Evolutionary conservation across 2,797 vertebrate species (phyloP), one percentile per base, ranked within the genome.

Genomic region (Morus bassanus): DNA sequence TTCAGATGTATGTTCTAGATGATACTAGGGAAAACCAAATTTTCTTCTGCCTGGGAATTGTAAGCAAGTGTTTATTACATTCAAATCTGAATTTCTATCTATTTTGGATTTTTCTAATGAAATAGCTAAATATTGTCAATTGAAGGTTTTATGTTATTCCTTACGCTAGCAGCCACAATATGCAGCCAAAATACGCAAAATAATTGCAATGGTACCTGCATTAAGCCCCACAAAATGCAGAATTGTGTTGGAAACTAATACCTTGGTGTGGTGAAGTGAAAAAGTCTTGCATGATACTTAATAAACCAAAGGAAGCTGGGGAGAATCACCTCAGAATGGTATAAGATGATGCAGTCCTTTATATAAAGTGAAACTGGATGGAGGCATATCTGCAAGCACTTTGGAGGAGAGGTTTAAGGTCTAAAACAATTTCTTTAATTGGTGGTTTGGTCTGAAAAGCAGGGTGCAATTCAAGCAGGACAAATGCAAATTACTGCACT

Each of bases 401-500:
- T 88, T 59, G 63, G 46, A 74, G 25, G 39, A 72, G 56, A 72
- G 17, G 19, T 81, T 95, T 90, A 81, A 91, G 65, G n/a, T 50
- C 43, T 70, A 81, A 95, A 94, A 39, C 57, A 69, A 27, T 45
- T 19, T 81, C 73, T 91, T 54, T 93, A 95, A 93, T 92, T 85
- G 72, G 56, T 51, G 33, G 48, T 91, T 91, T 92, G 51, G 56
- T 93, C 75, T 91, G 68, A 80, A 91, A 95, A 93, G 46, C 91
- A 92, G 67, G 78, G 80, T 91, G 61, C 33, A 72, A 57, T 91
- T 95, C 82, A 81, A 61, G 69, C 80, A 85, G 73, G 88, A 90
- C 48, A 91, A 93, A 90, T 88, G 79, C 45, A 96, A 88, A 94
- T 94, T 90, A 74, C 69, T 18, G 11, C 50, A 70, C 54, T 86